Evolutionary conservation across 2,888 invertebrate species (phyloP).

Genomic region (Caenorhabditis drosophilae): DNA sequence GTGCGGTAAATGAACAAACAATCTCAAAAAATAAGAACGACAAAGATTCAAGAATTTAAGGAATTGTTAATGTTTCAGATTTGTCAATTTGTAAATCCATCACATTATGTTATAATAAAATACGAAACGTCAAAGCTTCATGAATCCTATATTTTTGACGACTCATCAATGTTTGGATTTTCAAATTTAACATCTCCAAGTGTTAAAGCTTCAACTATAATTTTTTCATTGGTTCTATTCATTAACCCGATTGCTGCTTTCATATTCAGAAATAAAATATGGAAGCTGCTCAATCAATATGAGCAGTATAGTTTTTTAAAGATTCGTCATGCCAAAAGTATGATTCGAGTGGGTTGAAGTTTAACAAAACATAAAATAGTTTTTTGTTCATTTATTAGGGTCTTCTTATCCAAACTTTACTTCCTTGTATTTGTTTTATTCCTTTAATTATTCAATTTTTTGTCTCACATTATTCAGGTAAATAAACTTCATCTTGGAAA

Average conservation of each 20-base stretch:
- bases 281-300: conserved; percentile 18
- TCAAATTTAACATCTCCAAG: conserved; percentile 13
- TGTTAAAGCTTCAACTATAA: conserved; percentile 22
- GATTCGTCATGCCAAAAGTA: conserved; percentile 29
- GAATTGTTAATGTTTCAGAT: neutral
- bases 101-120: conserved; percentile 17
- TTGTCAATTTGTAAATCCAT: conserved; percentile 32
- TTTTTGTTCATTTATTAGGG: conserved; percentile 7
- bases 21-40: too few species aligned
- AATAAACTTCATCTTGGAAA: too few species aligned
- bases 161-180: conserved; percentile 19
- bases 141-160: conserved; percentile 10
- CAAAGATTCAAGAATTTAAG: neutral
- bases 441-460: conserved; percentile 28
- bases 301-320: conserved; percentile 24
- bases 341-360: conserved; percentile 15
- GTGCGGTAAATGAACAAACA: conserved; percentile 10
- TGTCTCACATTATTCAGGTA: conserved; percentile 31
- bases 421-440: conserved; percentile 27
- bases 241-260: conserved; percentile 26
- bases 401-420: conserved; percentile 24
- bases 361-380: neutral
- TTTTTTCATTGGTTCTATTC: conserved; percentile 18
- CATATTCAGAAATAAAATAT: conserved; percentile 27
- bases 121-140: conserved; percentile 18